phyloP scores from a whole-genome alignment of 1,140 invertebrate genomes.

The Dreissena rostriformis region DNA sequence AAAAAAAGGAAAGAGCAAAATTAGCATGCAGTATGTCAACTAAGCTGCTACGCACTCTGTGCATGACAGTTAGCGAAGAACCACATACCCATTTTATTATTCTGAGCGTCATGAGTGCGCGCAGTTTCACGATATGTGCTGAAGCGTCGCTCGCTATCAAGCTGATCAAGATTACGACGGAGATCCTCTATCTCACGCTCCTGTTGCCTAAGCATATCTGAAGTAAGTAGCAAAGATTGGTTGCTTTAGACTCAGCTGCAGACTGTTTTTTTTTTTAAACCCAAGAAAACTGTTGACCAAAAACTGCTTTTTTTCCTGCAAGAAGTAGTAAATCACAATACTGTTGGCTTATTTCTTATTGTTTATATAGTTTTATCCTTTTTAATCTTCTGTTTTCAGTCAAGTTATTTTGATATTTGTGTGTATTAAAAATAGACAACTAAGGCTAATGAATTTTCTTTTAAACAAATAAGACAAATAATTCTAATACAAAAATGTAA shows the following conservation, averaged over 20 bases:
- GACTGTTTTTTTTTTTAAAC: too few relatives aligned
- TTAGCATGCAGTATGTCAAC: slow-evolving; percentile 6
- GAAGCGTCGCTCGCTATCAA: slow-evolving; percentile 10
- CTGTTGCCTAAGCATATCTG: slow-evolving; percentile 41
- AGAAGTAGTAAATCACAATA: too few relatives aligned
- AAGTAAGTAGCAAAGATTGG: slow-evolving; percentile 16
- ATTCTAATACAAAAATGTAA: too few relatives aligned
- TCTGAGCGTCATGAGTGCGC: neutral
- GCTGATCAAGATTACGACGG: slow-evolving; percentile 14
- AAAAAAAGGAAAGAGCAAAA: neutral
- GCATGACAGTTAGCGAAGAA: neutral
- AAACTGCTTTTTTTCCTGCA: too few relatives aligned
- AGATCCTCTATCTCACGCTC: slow-evolving; percentile 26
- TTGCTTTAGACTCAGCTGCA: neutral
- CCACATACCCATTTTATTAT: slow-evolving; percentile 39
- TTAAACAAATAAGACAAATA: too few relatives aligned
- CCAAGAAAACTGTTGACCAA: too few relatives aligned
- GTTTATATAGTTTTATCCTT: too few relatives aligned
- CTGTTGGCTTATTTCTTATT: too few relatives aligned
- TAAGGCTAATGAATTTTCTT: too few relatives aligned
- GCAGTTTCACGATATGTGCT: neutral
- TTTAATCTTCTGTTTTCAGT: too few relatives aligned
- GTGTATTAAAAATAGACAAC: too few relatives aligned
- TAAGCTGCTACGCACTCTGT: slow-evolving; percentile 3
- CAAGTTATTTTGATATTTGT: too few relatives aligned